Conservation (phyloP, 2,797 vertebrate species). For the Taenioides sp. region DNA sequence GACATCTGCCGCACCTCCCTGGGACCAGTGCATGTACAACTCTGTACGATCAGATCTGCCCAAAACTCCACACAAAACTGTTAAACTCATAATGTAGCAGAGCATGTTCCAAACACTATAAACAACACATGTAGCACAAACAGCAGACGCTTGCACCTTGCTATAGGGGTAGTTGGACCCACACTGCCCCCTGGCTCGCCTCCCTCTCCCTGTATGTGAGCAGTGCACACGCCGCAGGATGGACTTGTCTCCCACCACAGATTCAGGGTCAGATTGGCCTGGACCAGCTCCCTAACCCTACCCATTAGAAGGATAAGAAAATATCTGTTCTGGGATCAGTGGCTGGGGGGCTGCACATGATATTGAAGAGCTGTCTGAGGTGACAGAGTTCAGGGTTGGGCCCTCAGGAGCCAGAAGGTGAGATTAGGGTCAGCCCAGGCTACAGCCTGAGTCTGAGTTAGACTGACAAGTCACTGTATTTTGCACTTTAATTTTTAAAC, state of each 20-base stretch:
- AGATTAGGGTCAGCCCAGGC: conserved; percentile 64
- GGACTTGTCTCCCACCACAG: conserved; percentile 71
- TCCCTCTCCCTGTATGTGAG: conserved; percentile 65
- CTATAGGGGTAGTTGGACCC: conserved; percentile 70
- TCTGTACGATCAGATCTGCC: conserved; percentile 14
- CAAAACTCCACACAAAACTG: conserved; percentile 18
- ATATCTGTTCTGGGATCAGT: conserved; percentile 76
- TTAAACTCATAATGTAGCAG: conserved; percentile 19
- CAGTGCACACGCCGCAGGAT: conserved; percentile 68
- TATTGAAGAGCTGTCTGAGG: conserved; percentile 90
- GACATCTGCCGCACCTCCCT: conserved; percentile 75
- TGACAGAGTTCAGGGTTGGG: conserved; percentile 79
- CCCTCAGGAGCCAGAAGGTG: conserved; percentile 71
- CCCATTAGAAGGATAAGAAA: conserved; percentile 76
- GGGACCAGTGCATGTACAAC: conserved; percentile 41
- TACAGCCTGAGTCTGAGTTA: conserved; percentile 32
- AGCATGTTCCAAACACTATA: conserved; percentile 18
- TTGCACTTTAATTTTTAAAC: conserved; percentile 21
- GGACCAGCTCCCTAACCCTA: conserved; percentile 74
- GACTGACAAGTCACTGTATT: conserved; percentile 8
- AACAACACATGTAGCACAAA: conserved; percentile 21
- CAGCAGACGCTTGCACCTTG: conserved; percentile 52
- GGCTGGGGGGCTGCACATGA: conserved; percentile 70
- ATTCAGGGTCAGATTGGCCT: conserved; percentile 76
- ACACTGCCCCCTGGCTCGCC: conserved; percentile 80